A percentile compares a stretch with the other conserved stretches of the same genome.
phyloP scores from a whole-genome alignment of 2,888 invertebrate genomes.

The Automeris io region DNA sequence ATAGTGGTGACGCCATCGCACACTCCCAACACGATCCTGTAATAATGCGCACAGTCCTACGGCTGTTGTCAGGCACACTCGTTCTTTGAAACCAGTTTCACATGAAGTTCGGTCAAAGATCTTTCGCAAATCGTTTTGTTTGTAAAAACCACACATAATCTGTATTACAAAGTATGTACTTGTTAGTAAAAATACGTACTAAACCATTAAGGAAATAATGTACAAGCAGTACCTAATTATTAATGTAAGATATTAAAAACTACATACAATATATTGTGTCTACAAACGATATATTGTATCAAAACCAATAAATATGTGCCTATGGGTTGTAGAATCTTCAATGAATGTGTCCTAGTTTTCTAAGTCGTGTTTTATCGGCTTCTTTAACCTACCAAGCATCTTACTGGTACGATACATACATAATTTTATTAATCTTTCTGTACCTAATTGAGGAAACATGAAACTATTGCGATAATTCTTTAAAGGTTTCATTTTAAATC shows the following conservation, averaged over 20 bases:
- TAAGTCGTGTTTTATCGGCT: conserved; percentile 17
- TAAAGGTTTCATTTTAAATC: too few relatives aligned
- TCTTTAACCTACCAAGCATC: not conserved
- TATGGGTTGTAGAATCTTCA: not conserved
- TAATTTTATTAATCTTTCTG: too few relatives aligned
- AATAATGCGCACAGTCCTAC: conserved; percentile 10
- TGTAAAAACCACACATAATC: too few relatives aligned
- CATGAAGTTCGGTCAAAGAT: conserved; percentile 2
- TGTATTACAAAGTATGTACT: not conserved
- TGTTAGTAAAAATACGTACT: too few relatives aligned
- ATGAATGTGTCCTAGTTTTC: conserved; percentile 20
- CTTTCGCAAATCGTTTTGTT: conserved; percentile 2
- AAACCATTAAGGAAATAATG: too few relatives aligned
- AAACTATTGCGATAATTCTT: too few relatives aligned
- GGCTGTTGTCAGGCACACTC: conserved; percentile 7
- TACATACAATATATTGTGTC: too few relatives aligned
- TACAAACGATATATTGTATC: too few relatives aligned
- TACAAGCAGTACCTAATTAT: too few relatives aligned
- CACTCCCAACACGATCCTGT: conserved; percentile 33
- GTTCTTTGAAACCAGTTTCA: conserved; percentile 8
- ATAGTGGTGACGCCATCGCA: conserved; percentile 69
- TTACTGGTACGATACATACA: not conserved
- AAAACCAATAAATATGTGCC: too few relatives aligned
- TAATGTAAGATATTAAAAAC: too few relatives aligned
- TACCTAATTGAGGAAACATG: too few relatives aligned